phyloP scores from a whole-genome alignment of 2,113 vertebrate genomes.

The Rousettus leschenaultii region DNA sequence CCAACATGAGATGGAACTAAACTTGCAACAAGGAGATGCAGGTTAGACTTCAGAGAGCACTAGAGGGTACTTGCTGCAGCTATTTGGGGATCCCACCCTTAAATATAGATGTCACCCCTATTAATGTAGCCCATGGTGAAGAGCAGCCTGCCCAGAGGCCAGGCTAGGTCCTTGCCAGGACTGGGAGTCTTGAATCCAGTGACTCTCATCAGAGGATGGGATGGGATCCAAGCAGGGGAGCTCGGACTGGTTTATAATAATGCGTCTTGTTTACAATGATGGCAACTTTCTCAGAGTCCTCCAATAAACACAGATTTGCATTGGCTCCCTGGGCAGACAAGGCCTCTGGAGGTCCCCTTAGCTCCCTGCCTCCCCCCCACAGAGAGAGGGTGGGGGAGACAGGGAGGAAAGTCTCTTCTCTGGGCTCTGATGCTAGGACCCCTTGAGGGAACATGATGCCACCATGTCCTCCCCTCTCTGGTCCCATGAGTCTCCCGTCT shows the following conservation, averaged over 20 bases:
- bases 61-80: background rate
- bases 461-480: background rate
- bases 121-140: background rate
- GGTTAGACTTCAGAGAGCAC: background rate
- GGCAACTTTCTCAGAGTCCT: constrained; percentile 59
- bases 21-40: background rate
- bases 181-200: background rate
- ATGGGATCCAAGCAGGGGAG: background rate
- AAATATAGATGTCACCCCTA: background rate
- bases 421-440: background rate
- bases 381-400: background rate
- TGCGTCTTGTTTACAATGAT: constrained; percentile 39
- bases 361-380: background rate
- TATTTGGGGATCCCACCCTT: background rate
- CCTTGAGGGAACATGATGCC: background rate
- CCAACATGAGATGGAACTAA: background rate
- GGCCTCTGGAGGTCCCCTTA: background rate
- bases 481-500: background rate
- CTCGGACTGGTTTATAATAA: constrained; percentile 36
- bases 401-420: background rate
- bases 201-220: background rate
- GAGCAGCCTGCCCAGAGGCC: background rate
- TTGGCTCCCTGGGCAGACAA: background rate
- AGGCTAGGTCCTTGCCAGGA: background rate
- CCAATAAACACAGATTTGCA: constrained; percentile 43